Evolutionary conservation across 2,797 vertebrate species (phyloP).

Genomic region (Epinephelus malabaricus): DNA sequence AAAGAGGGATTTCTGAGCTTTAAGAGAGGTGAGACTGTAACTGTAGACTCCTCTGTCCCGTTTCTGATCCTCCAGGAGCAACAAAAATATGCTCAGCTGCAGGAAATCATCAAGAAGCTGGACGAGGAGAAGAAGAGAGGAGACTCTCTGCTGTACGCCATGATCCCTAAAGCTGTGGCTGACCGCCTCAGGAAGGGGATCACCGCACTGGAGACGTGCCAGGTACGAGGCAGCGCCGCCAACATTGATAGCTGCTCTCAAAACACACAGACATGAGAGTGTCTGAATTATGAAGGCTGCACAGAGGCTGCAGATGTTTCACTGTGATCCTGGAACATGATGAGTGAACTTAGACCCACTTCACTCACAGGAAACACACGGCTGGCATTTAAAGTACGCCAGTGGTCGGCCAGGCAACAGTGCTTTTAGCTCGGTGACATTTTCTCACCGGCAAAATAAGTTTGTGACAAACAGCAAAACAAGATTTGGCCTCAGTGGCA

Average conservation of each 20-base stretch:
- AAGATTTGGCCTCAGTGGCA: not conserved
- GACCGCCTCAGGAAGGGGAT: slow-evolving; percentile 86
- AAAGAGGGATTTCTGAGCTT: slow-evolving; percentile 55
- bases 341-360: not conserved
- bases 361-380: not conserved
- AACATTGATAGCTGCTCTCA: not conserved
- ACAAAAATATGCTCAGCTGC: slow-evolving; percentile 85
- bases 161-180: slow-evolving; percentile 87
- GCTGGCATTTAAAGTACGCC: slow-evolving; percentile 4
- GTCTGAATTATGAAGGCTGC: no score
- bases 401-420: not conserved
- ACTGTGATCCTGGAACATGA: not conserved
- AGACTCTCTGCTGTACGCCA: slow-evolving; percentile 85
- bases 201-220: slow-evolving; percentile 85
- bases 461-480: not conserved
- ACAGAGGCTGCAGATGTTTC: not conserved
- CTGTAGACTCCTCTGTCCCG: slow-evolving; percentile 43
- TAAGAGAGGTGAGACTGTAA: slow-evolving; percentile 55
- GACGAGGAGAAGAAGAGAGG: slow-evolving; percentile 86
- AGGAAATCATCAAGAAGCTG: slow-evolving; percentile 87
- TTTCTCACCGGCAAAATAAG: slow-evolving; percentile 1
- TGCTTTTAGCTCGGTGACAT: not conserved
- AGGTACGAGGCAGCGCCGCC: slow-evolving; percentile 66
- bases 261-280: not conserved
- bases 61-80: slow-evolving; percentile 78